These are phyloP conservation scores for Panagrolaimus sp. DNA, from an alignment of 1,140 invertebrate species.

Conservation along the genomic window DNA sequence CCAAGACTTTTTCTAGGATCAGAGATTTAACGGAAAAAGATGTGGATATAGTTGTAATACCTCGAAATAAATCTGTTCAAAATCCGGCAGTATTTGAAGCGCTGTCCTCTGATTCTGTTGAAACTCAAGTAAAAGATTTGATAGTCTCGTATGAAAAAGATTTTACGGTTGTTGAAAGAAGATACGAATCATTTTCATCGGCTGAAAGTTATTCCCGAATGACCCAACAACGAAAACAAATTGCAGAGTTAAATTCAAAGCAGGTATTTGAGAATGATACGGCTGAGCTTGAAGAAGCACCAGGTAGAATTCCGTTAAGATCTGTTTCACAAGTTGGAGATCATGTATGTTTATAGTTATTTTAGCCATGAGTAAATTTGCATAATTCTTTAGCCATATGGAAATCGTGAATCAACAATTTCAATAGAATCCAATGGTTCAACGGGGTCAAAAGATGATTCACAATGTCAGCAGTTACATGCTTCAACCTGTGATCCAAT, in stretches of 20 bases:
- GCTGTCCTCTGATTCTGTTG: constrained; percentile 19
- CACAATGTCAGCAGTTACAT: not conserved
- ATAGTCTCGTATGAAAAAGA: constrained; percentile 29
- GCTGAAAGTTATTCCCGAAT: not conserved
- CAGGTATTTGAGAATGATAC: constrained; percentile 1
- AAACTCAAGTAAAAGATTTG: constrained; percentile 35
- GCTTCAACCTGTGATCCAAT: constrained; percentile 2
- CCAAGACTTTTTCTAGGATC: constrained; percentile 36
- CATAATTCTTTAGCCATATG: not conserved
- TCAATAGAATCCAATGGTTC: not conserved
- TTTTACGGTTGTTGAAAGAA: constrained; percentile 32
- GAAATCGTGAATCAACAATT: not conserved
- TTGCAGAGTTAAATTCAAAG: not conserved
- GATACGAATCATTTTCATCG: constrained; percentile 23
- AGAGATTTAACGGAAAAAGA: constrained; percentile 47
- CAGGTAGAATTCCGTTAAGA: not conserved
- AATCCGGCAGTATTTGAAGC: not conserved
- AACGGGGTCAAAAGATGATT: not conserved
- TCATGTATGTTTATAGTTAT: not conserved
- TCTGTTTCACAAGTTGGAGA: constrained; percentile 27
- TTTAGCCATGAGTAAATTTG: not conserved
- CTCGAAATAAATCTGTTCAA: constrained; percentile 29
- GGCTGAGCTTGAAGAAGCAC: not conserved
- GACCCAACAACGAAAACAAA: not conserved
- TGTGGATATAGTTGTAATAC: constrained; percentile 33